Evolutionary conservation across 2,113 vertebrate genomes (phyloP), one percentile per base, ranked within the genome.

Genomic region (Donacobius atricapilla): DNA sequence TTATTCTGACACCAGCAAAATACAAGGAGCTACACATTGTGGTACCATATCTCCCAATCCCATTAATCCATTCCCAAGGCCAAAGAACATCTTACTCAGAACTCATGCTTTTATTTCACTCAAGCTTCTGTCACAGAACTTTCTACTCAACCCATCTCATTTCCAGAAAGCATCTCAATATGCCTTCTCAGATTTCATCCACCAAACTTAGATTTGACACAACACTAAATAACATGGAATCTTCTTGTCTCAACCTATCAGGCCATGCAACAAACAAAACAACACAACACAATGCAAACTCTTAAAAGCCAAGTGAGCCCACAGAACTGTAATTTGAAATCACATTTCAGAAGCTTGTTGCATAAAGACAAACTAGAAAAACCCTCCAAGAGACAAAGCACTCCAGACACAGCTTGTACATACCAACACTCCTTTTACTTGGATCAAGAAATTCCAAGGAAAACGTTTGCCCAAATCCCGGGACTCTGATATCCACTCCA

Each of bases 381-480:
- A 53, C 19, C 13, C 81, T 33, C 10, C 22, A 31, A 47, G 37
- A 64, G 28, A 71, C 48, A 87, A 82, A 87, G 24, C 60, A 71
- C 48, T 85, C 53, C 23, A 60, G 47, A 79, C 42, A 82, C 39
- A 89, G 73, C 35, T 63, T 21, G 40, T 93, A 98, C 99, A 94
- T 97, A 99, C 99, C 99, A 90, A 99, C 98, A 0, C 97, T 98
- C 56, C 94, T 98, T 97, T 99, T 99, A 96, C 98, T 99, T 30
- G 99, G 99, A 96, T 99, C 99, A 94, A 99, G 98, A 96, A 98
- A 99, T 94, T 99, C 99, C 96, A 99, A 30, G 2, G 99, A 97
- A 69, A 97, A 99, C 0, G 99, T 99, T 87, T 99, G 83, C 33
- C 99, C 99, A 61, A 99, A 99, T 25, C 99, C 99, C 6, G 99